Base-by-base conservation (phyloP, 2,113 vertebrate genomes). In the Glaucomys volans region DNA sequence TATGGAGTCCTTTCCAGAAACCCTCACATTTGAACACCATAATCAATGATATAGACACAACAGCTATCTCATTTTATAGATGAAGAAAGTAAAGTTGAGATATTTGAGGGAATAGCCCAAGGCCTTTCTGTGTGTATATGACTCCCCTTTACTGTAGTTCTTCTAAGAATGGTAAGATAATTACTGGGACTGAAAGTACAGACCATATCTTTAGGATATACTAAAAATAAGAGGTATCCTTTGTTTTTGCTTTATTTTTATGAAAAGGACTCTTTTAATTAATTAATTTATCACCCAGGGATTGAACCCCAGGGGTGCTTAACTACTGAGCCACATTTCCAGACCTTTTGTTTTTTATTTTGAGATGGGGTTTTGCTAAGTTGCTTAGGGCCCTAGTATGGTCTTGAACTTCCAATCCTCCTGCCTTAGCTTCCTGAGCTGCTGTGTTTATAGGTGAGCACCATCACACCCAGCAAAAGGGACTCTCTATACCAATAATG, bases 141-240 rank as follows among this genome's bases (percentile, higher is more conserved):
- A 22, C 47, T 94, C 57, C 24, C 4, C 20, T 95, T 92, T 80
- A 71, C 26, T 75, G 35, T 72, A 71, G 59, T 83, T 3, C 35
- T 86, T 86, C 64, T 86, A 95, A 76, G 64, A 79, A 75, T 47
- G 30, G 35, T n/a, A 87, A 93, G 52, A 44, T 40, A 81, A 93
- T 74, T 74, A 67, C 0, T 87, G 47, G 3, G 12, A 87, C 42
- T 54, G 9, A 92, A 86, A 95, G n/a, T 30, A 32, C 44, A 81
- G 28, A 64, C 9, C 76, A n/a, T 10, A 75, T 62, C 82, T 92
- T 86, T 22, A 91, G 20, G 16, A 47, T 47, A 2, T 82, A 77
- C 80, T 94, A 76, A 92, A 96, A 92, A 77, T 75, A 75, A 44
- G 4, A 75, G 42, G 5, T 74, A 18, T 59, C 22, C 12, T 76